Evolutionary conservation across 1,140 invertebrate genomes (phyloP).

Genomic region (Aphidius gifuensis): DNA sequence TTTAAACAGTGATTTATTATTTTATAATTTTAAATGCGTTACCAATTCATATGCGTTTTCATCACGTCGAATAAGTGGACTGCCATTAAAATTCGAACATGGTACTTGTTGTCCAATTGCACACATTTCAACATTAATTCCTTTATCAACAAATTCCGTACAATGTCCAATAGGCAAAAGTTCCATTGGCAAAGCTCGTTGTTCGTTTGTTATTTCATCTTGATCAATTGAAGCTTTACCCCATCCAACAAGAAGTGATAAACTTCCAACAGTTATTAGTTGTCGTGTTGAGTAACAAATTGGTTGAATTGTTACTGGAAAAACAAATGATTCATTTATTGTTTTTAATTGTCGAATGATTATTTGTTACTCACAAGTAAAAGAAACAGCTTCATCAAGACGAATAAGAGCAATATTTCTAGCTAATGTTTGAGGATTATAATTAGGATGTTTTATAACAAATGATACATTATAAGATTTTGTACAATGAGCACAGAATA

Average conservation of each 20-base stretch:
- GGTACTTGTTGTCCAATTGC: conserved; percentile 33
- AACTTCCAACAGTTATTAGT: conserved; percentile 23
- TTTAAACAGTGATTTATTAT: background rate
- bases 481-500: conserved; percentile 34
- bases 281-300: conserved; percentile 31
- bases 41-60: conserved; percentile 35
- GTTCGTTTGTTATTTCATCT: conserved; percentile 29
- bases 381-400: conserved; percentile 33
- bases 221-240: conserved; percentile 32
- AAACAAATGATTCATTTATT: background rate
- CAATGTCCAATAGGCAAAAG: conserved; percentile 33
- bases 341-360: background rate
- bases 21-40: conserved; percentile 6
- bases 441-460: conserved; percentile 40
- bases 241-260: conserved; percentile 36
- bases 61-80: conserved; percentile 35
- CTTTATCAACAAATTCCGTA: conserved; percentile 29
- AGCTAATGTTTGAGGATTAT: conserved; percentile 30
- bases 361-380: conserved; percentile 31
- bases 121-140: conserved; percentile 37
- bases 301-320: conserved; percentile 38
- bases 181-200: conserved; percentile 33
- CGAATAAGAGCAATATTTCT: conserved; percentile 39
- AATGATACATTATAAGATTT: conserved; percentile 38
- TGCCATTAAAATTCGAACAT: conserved; percentile 39